Conservation (phyloP, 2,797 vertebrate species). For the Parauchenoglanis punctatus region DNA sequence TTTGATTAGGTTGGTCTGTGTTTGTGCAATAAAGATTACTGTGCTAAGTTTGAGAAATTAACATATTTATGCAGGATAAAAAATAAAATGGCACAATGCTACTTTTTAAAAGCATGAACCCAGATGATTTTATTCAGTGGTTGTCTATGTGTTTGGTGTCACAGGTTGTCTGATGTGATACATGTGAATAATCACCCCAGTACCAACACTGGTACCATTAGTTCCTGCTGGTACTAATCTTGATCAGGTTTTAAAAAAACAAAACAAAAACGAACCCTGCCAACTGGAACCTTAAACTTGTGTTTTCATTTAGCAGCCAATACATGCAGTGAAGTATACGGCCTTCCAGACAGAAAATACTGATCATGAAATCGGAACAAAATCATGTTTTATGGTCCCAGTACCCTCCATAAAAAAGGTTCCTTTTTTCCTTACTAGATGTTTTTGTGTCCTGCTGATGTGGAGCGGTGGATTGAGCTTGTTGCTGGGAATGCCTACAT, state of each 20-base stretch:
- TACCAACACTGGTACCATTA: too few species aligned
- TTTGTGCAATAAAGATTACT: background rate
- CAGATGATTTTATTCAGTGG: background rate
- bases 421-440: constrained; percentile 32
- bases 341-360: background rate
- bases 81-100: background rate
- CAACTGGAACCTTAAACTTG: background rate
- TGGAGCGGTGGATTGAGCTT: constrained; percentile 66
- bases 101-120: background rate
- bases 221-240: too few species aligned
- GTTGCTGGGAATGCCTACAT: constrained; percentile 73
- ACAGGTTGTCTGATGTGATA: background rate
- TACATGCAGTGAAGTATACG: too few species aligned
- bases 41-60: background rate
- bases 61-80: too few species aligned
- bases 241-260: background rate
- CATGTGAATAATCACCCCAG: background rate
- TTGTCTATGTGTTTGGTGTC: background rate
- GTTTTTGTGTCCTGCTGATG: constrained; percentile 65
- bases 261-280: background rate
- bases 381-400: background rate
- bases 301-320: background rate
- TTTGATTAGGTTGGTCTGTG: background rate
- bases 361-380: background rate
- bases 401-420: too few species aligned